Base-by-base conservation (phyloP, 92 coral and sea anemone species). In the Siderastrea radians region DNA sequence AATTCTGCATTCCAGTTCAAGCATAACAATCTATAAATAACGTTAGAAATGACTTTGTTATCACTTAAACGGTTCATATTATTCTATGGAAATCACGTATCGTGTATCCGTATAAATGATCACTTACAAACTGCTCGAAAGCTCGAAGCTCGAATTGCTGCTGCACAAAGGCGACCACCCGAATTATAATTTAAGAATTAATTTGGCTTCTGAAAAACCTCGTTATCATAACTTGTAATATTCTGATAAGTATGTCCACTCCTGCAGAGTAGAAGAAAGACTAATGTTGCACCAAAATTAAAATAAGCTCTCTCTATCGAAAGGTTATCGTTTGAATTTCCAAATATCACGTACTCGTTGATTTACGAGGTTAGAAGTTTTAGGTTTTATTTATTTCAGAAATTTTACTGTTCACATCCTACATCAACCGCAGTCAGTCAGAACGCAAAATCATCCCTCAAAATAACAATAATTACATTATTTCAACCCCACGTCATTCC, bases 1-100 rank as follows among this genome's bases (percentile, higher is more conserved):
- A 48, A 67, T 81, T 81, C 85, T 53, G 85, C 75, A 81, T 53
- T 68, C 53, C 26, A 67, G 43, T 64, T 49, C 84, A 26, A 11
- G 19, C 17, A 13, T 16, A 69, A 47, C 16, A 68, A 81, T 52
- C 75, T n/a, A 26, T 26, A 68, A 55, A 10, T 16, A 68, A 82
- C 13, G 6, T 43, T 46, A 43, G 59, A 16, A 50, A 59, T 9
- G 45, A 44, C 73, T 74, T 9, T 2, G 43, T 57, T 15, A 38
- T 26, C 85, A 71, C 77, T 66, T 51, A 13, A 66, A 64, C 74
- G 43, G 16, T 60, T n/a, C 70, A 14, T 46, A 49, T 72, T 70
- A 69, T 45, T 1, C 48, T n/a, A 55, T 19, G 52, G 65, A 53
- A 67, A 81, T 51, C 15, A 44, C 43, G 13, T 72, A 12, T 72